Base-by-base conservation (phyloP, 2,113 vertebrate genomes). In the Hippocampus guttulatus region DNA sequence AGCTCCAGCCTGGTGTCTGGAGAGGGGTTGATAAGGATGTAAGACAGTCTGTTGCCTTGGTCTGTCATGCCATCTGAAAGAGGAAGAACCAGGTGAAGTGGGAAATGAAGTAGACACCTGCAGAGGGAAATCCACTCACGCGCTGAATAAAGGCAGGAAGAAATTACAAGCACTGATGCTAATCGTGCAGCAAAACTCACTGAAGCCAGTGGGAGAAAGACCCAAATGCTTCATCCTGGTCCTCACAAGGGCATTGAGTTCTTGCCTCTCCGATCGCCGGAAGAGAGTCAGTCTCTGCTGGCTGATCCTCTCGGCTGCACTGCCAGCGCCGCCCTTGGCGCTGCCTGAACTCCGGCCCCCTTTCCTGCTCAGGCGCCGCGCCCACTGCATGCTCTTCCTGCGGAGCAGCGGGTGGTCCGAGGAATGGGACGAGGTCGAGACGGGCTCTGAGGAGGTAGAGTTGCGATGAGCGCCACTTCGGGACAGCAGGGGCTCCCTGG, bases 321-420 rank as follows among this genome's bases (percentile, higher is more conserved):
- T 92, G 12, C 91, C 91, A 0, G 88, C 74, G 3, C 87, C 90
- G 27, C 90, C 90, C 75, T 93, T 93, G 77, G 90, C 81, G 4
- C 87, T 87, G 0, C 86, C 81, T 20, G 87, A 89, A 21, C 88
- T 71, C 15, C 93, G 90, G 0, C 91, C 91, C 0, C 92, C 91
- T 70, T 93, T 93, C 67, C 93, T 85, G 86, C 93, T 93, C 68
- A 94, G 88, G 21, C 93, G 85, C 33, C 93, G 87, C 0, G 93
- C 93, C 93, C 93, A 94, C 85, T 92, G 93, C 92, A 94, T 92
- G 86, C 93, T 94, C 85, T 94, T 94, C 78, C 92, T 89, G 68
- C 93, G 81, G 25, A 94, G 91, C 72, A 94, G 86, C 0, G 92
- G 93, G 81, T 94, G 93, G 66, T 94, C 93, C 0, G 90, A 88